Evolutionary conservation across 2,113 vertebrate genomes (phyloP).

Genomic region (Tichodroma muraria): DNA sequence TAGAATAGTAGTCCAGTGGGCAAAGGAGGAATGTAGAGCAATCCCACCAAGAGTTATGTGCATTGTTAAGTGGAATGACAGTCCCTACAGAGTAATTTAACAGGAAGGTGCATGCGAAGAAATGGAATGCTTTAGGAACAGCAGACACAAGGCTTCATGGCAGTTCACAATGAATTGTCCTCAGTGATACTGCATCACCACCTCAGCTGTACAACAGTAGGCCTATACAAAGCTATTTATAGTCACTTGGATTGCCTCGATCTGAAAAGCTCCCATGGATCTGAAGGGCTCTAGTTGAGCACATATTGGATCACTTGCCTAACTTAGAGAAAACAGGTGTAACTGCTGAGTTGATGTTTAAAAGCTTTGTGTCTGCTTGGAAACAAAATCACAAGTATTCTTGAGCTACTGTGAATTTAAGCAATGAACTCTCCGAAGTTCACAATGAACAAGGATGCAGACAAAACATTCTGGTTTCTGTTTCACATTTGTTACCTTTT

Average conservation of each 20-base stretch:
- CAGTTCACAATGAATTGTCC: not conserved
- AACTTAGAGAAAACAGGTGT: not conserved
- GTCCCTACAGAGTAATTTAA: not conserved
- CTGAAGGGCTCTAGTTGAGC: not conserved
- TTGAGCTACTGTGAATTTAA: not conserved
- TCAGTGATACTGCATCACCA: not conserved
- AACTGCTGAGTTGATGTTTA: not conserved
- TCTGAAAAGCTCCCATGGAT: not conserved
- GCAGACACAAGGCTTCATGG: slow-evolving; percentile 25
- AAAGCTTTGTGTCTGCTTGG: slow-evolving; percentile 38
- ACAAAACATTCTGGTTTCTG: not conserved
- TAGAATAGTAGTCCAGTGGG: not conserved
- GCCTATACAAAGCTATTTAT: not conserved
- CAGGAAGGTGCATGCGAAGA: not conserved
- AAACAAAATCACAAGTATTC: not conserved
- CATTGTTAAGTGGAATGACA: not conserved
- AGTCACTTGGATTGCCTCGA: not conserved
- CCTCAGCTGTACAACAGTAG: not conserved
- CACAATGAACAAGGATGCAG: not conserved
- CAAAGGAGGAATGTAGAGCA: not conserved
- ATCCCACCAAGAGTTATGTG: not conserved
- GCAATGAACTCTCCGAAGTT: not conserved
- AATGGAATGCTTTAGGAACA: not conserved
- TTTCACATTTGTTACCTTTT: slow-evolving; percentile 76
- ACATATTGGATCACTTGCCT: not conserved